Base-by-base conservation (phyloP, 2,113 vertebrate genomes). In the Speoplatyrhinus poulsoni region DNA sequence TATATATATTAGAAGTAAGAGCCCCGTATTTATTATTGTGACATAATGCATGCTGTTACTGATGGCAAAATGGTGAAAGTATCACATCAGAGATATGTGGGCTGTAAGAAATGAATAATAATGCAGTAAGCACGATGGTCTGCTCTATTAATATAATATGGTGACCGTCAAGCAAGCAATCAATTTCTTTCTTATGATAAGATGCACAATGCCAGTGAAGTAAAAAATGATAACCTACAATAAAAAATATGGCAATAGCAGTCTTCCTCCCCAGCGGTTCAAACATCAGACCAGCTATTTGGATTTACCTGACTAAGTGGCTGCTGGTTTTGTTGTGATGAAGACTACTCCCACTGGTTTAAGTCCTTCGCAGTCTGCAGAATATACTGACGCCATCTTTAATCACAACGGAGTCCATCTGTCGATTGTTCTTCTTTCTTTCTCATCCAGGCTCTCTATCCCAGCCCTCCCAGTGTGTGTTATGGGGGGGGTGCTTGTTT, bases 351-450 rank as follows among this genome's bases (percentile, higher is more conserved):
- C 26, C 26, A 26, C 70, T 67, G 74, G 76, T 83, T 86, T 81
- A 73, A 58, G 69, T 83, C 85, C 85, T 91, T 88, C 91, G 90
- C 84, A 90, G 87, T 92, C 91, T 92, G 91, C 88, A 80, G 86
- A 85, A 81, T 89, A 88, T 82, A 83, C 76, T 81, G 90, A 84
- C 92, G 92, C 93, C 93, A 94, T 94, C 90, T 94, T 94, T 94
- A 90, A 92, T 93, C 87, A 90, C 87, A 80, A 84, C 84, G 87
- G 85, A 86, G 84, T 92, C 91, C 90, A 92, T 92, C 90, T 93
- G 88, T 87, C 87, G 85, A 81, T 87, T 86, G 84, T 86, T 86
- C 88, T 87, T 90, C 82, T 93, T 88, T 87, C 88, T 77, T 82
- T 91, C 85, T 89, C 84, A 88, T 90, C 85, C 85, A 83, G 83